These are phyloP conservation scores for Neolamprologus devosi DNA, from an alignment of 2,113 vertebrate genomes.

Conservation along the genomic window DNA sequence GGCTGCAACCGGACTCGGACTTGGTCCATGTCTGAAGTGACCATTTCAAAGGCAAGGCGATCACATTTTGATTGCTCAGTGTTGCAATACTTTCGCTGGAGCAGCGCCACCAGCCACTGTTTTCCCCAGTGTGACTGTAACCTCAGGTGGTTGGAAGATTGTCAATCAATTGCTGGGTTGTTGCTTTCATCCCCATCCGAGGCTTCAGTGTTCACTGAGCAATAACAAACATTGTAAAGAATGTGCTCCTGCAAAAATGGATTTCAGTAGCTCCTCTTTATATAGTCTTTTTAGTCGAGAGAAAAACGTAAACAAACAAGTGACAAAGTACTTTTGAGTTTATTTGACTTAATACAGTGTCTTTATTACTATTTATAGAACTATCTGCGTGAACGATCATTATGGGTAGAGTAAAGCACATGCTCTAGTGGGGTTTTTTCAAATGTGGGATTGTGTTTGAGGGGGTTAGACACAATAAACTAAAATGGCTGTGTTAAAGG, in stretches of 20 bases:
- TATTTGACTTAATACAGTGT: background rate
- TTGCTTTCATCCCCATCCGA: background rate
- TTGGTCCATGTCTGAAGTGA: background rate
- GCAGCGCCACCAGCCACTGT: background rate
- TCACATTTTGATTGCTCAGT: background rate
- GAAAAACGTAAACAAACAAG: background rate
- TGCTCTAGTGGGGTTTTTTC: background rate
- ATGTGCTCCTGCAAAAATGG: background rate
- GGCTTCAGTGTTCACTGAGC: background rate
- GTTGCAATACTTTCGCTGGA: background rate
- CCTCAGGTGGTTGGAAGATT: background rate
- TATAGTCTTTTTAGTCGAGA: background rate
- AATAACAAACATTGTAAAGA: background rate
- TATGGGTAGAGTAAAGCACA: background rate
- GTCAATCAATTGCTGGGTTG: background rate
- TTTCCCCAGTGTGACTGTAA: background rate
- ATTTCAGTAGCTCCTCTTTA: background rate
- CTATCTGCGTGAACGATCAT: background rate
- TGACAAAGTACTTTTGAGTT: background rate
- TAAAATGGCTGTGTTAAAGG: background rate
- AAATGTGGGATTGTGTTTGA: background rate
- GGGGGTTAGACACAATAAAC: background rate
- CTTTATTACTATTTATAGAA: background rate
- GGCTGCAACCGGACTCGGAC: background rate
- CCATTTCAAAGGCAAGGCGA: background rate